Percentiles rank a stretch among this genome's conserved stretches.
Evolutionary conservation across 1,140 invertebrate species (phyloP).

Genomic region (Tetraneura akinire): DNA sequence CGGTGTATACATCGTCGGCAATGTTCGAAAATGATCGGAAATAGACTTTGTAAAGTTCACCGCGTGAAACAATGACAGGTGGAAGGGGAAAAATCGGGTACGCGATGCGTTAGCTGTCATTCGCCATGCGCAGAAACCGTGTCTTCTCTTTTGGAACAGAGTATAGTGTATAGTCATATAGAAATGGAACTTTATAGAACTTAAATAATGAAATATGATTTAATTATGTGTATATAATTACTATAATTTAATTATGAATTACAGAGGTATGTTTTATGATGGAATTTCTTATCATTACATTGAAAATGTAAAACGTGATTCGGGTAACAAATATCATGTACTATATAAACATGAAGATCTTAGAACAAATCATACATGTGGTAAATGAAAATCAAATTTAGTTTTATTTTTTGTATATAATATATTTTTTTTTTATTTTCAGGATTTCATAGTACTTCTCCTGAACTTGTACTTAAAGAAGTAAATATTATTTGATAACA

Average conservation of each 20-base stretch:
- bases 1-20: no score
- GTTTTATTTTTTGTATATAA: background rate
- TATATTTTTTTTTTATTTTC: conserved; percentile 56
- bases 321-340: conserved; percentile 61
- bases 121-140: no score
- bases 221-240: conserved; percentile 38
- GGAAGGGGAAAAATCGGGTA: no score
- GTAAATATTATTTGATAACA: background rate
- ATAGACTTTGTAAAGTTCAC: no score
- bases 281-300: conserved; percentile 77
- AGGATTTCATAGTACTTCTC: conserved; percentile 62
- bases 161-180: no score
- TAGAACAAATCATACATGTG: conserved; percentile 69
- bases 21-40: no score
- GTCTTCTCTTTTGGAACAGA: no score
- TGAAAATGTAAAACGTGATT: conserved; percentile 59
- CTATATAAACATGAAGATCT: conserved; percentile 73
- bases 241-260: no score
- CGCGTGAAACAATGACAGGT: no score
- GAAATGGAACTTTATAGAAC: no score
- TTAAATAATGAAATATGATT: no score
- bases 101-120: no score
- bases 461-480: conserved; percentile 51
- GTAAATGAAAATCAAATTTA: conserved; percentile 57
- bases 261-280: conserved; percentile 78